Base-by-base conservation (phyloP, 2,888 invertebrate genomes). In the Idaea biselata region DNA sequence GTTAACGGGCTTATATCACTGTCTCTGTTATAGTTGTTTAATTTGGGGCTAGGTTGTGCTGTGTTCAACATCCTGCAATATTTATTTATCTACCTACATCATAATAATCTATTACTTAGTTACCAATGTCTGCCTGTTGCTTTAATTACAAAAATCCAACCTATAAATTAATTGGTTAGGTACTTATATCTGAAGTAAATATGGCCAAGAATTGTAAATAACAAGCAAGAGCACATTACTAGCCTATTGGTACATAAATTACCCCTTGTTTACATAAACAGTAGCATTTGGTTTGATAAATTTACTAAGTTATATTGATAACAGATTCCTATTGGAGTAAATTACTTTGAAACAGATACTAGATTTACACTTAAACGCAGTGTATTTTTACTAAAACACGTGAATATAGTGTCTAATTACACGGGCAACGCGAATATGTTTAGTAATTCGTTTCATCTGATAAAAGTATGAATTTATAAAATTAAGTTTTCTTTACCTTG, bases 401-500 rank as follows among this genome's bases (percentile, higher is more conserved):
- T 69, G 63, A 68, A 66, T 60, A 64, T 55, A 32, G 32, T 32
- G 32, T 32, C 8, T 56, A 60, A 68, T 65, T 59, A 62, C 58
- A 61, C 16, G 18, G 61, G 31, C 67, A 68, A 65, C 60, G 64
- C 62, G 61, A 74, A 73, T 69, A 68, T 72, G 69, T 69, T 75
- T 71, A 67, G 65, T 70, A 73, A 81, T 78, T 79, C 67, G 73
- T 73, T 62, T 73, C 78, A 72, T 69, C 44, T 71, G 69, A 73
- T 76, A 73, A 78, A 73, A 78, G 70, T 69, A 63, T 68, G 32
- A 67, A 70, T 73, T 72, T 76, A 81, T 77, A 80, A 71, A 71
- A 76, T 73, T 68, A 67, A 73, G 68, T 72, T 72, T 75, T 77
- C 74, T 78, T 85, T 87, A 86, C 86, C 87, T 84, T 69, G 65